Evolutionary conservation across 2,888 invertebrate genomes (phyloP).

Genomic region (Xylota segnis): DNA sequence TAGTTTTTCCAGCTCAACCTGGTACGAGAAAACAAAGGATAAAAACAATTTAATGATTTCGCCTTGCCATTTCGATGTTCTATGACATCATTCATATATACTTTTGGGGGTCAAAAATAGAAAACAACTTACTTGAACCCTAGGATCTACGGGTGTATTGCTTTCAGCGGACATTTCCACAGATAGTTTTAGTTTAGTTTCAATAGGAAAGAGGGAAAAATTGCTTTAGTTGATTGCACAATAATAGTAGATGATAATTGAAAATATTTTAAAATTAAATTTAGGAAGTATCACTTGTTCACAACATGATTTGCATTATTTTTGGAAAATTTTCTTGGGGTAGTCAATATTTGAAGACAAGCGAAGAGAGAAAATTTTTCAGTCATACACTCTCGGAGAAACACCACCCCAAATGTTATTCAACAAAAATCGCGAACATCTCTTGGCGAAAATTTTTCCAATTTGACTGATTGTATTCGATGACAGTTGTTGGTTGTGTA

Average conservation of each 20-base stretch:
- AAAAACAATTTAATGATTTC: slow-evolving; percentile 43
- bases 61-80: slow-evolving; percentile 28
- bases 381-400: slow-evolving; percentile 56
- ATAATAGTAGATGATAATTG: slow-evolving; percentile 56
- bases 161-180: slow-evolving; percentile 84
- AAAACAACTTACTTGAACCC: slow-evolving; percentile 88
- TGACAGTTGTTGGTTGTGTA: slow-evolving; percentile 21
- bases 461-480: slow-evolving; percentile 47
- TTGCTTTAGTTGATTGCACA: slow-evolving; percentile 70
- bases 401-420: slow-evolving; percentile 71
- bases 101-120: slow-evolving; percentile 50
- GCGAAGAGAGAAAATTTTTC: slow-evolving; percentile 38
- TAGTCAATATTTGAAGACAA: slow-evolving; percentile 43
- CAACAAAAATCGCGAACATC: slow-evolving; percentile 55
- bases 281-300: slow-evolving; percentile 58
- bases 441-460: slow-evolving; percentile 48
- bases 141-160: slow-evolving; percentile 90
- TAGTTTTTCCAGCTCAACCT: slow-evolving; percentile 94
- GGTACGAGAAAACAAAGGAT: slow-evolving; percentile 55
- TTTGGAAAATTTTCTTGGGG: slow-evolving; percentile 58
- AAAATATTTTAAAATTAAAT: slow-evolving; percentile 30
- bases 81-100: slow-evolving; percentile 67
- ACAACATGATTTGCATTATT: slow-evolving; percentile 58
- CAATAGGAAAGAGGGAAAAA: slow-evolving; percentile 7
- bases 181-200: slow-evolving; percentile 7